phyloP scores from a whole-genome alignment of 1,140 invertebrate genomes.

The Temnothorax longispinosus region DNA sequence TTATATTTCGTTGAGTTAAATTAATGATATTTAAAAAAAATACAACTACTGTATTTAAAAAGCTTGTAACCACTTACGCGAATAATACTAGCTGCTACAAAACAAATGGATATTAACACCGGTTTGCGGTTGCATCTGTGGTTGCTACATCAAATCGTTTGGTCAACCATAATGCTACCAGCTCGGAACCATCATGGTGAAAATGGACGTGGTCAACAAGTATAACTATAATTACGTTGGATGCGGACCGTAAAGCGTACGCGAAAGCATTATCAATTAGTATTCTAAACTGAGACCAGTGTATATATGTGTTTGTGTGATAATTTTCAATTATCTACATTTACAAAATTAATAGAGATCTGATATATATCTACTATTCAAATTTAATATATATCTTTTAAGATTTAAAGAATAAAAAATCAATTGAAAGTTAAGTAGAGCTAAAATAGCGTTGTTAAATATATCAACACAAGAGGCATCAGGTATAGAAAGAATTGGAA shows the following conservation, averaged over 20 bases:
- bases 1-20: neutral
- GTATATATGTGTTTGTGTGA: neutral
- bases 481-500: neutral
- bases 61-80: conserved; percentile 6
- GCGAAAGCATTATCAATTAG: conserved; percentile 52
- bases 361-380: neutral
- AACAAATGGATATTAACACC: conserved; percentile 68
- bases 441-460: neutral
- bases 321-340: conserved; percentile 38
- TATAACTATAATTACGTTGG: conserved; percentile 64
- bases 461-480: too few species aligned
- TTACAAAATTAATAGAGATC: conserved; percentile 7
- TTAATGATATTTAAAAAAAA: neutral
- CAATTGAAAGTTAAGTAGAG: neutral
- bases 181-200: conserved; percentile 76
- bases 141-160: conserved; percentile 78
- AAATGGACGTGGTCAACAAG: conserved; percentile 74
- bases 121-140: conserved; percentile 69
- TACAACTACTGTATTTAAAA: neutral
- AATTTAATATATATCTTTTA: neutral
- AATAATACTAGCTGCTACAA: conserved; percentile 53
- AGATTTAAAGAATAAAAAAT: neutral
- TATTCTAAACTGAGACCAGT: conserved; percentile 33
- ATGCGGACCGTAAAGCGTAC: conserved; percentile 49
- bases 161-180: conserved; percentile 83